These are phyloP conservation scores for Micoletzkya japonica DNA, from an alignment of 2,888 invertebrate species.

Conservation along the genomic window DNA sequence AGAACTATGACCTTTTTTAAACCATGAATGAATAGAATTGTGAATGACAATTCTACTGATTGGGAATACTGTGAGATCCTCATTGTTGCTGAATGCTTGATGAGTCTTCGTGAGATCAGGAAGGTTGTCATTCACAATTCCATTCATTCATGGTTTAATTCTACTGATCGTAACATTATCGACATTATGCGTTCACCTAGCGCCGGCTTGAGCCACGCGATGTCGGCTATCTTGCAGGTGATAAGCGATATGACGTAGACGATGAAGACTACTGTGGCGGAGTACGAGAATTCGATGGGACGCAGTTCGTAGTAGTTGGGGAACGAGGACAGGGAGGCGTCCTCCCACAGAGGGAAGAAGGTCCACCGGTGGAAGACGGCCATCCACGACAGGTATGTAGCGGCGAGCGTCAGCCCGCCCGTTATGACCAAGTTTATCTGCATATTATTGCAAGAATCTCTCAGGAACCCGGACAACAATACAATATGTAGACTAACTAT, in stretches of 20 bases:
- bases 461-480: background rate
- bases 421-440: constrained; percentile 22
- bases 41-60: no score
- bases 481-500: background rate
- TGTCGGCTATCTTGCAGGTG: constrained; percentile 15
- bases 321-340: no score
- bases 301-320: background rate
- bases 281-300: background rate
- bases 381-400: constrained; percentile 7
- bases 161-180: no score
- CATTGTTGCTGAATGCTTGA: no score
- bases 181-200: constrained; percentile 8
- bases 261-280: constrained; percentile 9
- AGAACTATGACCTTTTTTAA: no score
- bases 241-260: constrained; percentile 16
- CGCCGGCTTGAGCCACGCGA: constrained; percentile 22
- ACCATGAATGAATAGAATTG: no score
- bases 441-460: background rate
- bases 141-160: no score
- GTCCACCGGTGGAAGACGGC: constrained; percentile 26
- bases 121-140: no score
- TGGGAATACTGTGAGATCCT: no score
- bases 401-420: background rate
- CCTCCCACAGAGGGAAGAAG: constrained; percentile 19
- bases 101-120: no score